Conservation (phyloP, 2,888 invertebrate species). For the Eremobia ochroleuca region DNA sequence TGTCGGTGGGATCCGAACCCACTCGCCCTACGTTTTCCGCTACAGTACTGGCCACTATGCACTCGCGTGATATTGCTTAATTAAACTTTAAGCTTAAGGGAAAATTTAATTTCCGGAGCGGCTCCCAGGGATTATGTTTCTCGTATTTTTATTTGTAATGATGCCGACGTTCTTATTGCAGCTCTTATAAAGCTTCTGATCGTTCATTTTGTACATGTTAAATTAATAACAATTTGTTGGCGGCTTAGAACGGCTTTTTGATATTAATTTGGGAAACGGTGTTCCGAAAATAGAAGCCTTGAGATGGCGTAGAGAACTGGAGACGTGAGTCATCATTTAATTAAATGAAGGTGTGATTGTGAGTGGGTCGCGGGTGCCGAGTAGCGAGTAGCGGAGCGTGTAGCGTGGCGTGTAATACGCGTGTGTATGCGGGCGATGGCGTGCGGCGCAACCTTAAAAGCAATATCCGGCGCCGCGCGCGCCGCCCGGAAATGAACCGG, state of each 20-base stretch:
- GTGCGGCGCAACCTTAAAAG: slow-evolving; percentile 91
- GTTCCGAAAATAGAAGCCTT: slow-evolving; percentile 36
- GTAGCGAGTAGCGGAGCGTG: slow-evolving; percentile 66
- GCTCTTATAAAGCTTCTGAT: slow-evolving; percentile 67
- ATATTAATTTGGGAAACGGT: slow-evolving; percentile 41
- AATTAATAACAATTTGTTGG: slow-evolving; percentile 46
- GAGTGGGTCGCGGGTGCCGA: slow-evolving; percentile 49
- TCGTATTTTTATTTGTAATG: slow-evolving; percentile 79
- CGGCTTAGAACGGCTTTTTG: slow-evolving; percentile 36
- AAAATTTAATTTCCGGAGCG: slow-evolving; percentile 87
- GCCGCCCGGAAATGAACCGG: slow-evolving; percentile 91
- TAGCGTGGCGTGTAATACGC: slow-evolving; percentile 71
- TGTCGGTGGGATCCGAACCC: slow-evolving; percentile 53
- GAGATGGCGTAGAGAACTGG: neutral
- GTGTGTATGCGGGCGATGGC: slow-evolving; percentile 78
- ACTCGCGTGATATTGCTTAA: slow-evolving; percentile 86
- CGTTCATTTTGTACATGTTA: slow-evolving; percentile 60
- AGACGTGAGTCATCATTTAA: slow-evolving; percentile 35
- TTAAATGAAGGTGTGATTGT: slow-evolving; percentile 37
- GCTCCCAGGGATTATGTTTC: slow-evolving; percentile 80
- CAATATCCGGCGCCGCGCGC: slow-evolving; percentile 91
- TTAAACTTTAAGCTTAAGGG: slow-evolving; percentile 87
- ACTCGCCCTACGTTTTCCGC: slow-evolving; percentile 57
- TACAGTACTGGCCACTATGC: slow-evolving; percentile 67
- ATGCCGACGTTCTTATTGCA: slow-evolving; percentile 68